phyloP scores from a whole-genome alignment of 30 jellyfish, hydroid and myxozoan species.

The Pseudorhiza aurosa region DNA sequence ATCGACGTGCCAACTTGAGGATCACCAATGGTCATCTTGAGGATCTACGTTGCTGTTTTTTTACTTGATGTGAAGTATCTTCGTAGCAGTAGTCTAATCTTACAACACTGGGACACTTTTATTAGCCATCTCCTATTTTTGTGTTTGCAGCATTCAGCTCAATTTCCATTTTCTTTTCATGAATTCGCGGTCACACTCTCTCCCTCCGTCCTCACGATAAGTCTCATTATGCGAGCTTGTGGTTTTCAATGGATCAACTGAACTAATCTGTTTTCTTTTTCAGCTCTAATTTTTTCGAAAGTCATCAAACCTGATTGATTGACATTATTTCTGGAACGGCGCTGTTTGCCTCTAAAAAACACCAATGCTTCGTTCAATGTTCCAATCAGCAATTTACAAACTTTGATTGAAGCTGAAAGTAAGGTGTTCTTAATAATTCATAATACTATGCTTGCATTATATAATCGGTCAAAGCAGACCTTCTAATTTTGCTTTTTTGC shows the following conservation, averaged over 20 bases:
- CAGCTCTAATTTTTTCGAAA: not conserved
- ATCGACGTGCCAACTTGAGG: too few relatives aligned
- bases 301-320: not conserved
- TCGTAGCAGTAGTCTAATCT: not conserved
- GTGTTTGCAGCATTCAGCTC: not conserved
- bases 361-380: not conserved
- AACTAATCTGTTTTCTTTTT: constrained; percentile 25
- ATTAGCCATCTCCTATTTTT: not conserved
- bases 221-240: constrained; percentile 20
- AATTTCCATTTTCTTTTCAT: not conserved
- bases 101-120: not conserved
- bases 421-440: not conserved
- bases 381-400: not conserved
- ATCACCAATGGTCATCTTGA: too few relatives aligned
- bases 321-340: constrained; percentile 6
- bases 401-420: too few relatives aligned
- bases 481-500: too few relatives aligned
- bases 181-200: constrained; percentile 1
- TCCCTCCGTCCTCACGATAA: not conserved
- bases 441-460: not conserved
- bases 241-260: constrained; percentile 2
- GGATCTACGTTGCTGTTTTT: too few relatives aligned
- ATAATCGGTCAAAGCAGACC: too few relatives aligned
- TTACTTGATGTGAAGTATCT: too few relatives aligned
- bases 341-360: constrained; percentile 8